These are phyloP conservation scores for Myripristis jacobus DNA, from an alignment of 2,797 vertebrate species.

Conservation along the genomic window DNA sequence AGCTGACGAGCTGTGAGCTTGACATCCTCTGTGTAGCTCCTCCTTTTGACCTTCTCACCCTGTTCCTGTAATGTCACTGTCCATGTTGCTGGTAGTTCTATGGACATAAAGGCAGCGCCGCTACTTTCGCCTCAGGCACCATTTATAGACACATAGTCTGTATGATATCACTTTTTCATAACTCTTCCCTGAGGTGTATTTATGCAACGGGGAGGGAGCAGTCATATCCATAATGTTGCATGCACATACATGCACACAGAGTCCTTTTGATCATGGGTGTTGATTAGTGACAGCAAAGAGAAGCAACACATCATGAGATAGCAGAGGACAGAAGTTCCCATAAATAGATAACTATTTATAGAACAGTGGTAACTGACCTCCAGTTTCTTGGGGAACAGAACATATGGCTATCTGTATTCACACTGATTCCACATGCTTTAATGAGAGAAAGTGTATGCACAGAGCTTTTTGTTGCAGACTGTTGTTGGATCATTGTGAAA, in stretches of 20 bases:
- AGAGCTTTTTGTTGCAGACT: neutral
- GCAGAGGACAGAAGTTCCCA: conserved; percentile 13
- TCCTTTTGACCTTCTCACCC: conserved; percentile 56
- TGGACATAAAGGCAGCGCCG: neutral
- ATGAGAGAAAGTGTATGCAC: neutral
- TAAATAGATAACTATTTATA: conserved; percentile 18
- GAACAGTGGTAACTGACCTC: conserved; percentile 1
- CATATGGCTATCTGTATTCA: neutral
- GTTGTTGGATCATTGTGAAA: neutral
- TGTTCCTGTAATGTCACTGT: conserved; percentile 25
- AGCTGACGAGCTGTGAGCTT: conserved; percentile 53
- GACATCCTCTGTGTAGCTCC: conserved; percentile 25
- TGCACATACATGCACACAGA: conserved; percentile 6
- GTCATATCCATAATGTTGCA: conserved; percentile 27
- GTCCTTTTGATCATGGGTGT: neutral
- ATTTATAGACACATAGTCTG: neutral
- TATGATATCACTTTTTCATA: neutral
- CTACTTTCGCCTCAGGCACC: conserved; percentile 17
- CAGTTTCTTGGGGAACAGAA: conserved; percentile 18
- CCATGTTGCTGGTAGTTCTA: neutral
- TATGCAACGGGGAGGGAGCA: neutral
- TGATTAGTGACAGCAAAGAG: conserved; percentile 32
- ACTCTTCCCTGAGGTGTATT: neutral
- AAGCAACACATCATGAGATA: conserved; percentile 17
- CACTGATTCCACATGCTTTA: neutral